Evolutionary conservation across 2,888 invertebrate genomes (phyloP).

Genomic region (Drosophila mimica): DNA sequence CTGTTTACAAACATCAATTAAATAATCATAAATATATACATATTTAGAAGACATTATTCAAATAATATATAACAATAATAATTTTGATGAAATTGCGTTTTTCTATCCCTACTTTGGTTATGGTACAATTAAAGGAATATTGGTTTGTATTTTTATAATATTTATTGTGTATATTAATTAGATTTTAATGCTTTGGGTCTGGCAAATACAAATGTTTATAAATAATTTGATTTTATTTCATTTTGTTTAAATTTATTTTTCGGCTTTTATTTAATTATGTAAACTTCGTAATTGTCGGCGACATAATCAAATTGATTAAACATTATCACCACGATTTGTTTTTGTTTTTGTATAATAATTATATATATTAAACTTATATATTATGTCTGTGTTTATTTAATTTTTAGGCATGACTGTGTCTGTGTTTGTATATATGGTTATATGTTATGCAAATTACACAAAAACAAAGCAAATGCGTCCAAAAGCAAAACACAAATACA

Average conservation of each 20-base stretch:
- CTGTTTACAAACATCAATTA: conserved; percentile 57
- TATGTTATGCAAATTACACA: conserved; percentile 40
- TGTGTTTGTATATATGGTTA: conserved; percentile 32
- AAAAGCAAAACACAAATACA: conserved; percentile 28
- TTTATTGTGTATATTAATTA: conserved; percentile 68
- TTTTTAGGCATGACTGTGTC: conserved; percentile 29
- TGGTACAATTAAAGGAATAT: not conserved
- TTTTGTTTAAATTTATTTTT: conserved; percentile 42
- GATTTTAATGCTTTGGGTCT: conserved; percentile 62
- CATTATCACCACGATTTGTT: conserved; percentile 55
- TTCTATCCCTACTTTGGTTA: not conserved
- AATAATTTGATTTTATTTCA: conserved; percentile 72
- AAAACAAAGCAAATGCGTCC: conserved; percentile 45
- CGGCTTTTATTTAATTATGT: conserved; percentile 57
- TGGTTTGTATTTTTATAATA: conserved; percentile 47
- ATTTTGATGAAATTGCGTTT: conserved; percentile 31
- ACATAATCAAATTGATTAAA: conserved; percentile 58
- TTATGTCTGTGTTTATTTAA: conserved; percentile 35
- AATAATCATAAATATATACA: conserved; percentile 42
- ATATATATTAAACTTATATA: conserved; percentile 62
- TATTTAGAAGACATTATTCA: conserved; percentile 34
- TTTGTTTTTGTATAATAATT: conserved; percentile 52
- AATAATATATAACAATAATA: conserved; percentile 33
- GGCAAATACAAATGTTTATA: conserved; percentile 75
- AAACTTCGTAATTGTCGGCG: conserved; percentile 67